Conservation (phyloP, 1,140 invertebrate species). For the Antheraea pernyi region DNA sequence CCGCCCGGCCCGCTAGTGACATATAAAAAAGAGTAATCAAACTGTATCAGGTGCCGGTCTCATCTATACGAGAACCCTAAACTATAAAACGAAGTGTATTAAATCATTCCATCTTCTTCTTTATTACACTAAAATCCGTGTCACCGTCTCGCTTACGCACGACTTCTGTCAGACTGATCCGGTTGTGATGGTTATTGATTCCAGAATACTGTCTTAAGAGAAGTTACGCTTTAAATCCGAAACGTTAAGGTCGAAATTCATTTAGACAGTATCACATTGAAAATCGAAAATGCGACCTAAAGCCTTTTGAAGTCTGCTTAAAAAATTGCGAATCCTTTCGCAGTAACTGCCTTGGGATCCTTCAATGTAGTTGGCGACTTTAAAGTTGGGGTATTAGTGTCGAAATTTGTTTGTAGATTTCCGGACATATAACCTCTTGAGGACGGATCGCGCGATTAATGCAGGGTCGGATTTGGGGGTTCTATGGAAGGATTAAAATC, state of each 20-base stretch:
- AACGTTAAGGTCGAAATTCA: constrained; percentile 37
- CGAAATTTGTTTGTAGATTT: constrained; percentile 41
- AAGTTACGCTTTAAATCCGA: constrained; percentile 34
- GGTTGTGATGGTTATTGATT: constrained; percentile 72
- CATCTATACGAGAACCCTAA: constrained; percentile 59
- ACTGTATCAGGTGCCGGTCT: constrained; percentile 60
- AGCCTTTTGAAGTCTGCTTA: constrained; percentile 65
- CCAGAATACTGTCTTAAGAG: constrained; percentile 21
- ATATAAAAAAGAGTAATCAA: constrained; percentile 74
- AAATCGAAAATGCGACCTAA: constrained; percentile 58
- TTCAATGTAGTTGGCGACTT: constrained; percentile 29
- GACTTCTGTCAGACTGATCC: constrained; percentile 59
- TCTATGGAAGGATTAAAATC: constrained; percentile 74
- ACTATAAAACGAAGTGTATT: constrained; percentile 36
- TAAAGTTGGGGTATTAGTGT: constrained; percentile 39
- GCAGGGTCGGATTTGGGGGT: constrained; percentile 69
- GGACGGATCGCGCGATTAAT: constrained; percentile 53
- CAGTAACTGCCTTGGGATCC: constrained; percentile 20
- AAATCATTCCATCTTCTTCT: constrained; percentile 44
- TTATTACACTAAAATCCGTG: constrained; percentile 31
- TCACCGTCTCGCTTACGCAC: constrained; percentile 36
- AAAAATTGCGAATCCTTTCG: constrained; percentile 68
- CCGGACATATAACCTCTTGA: constrained; percentile 47
- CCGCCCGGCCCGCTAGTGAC: constrained; percentile 34
- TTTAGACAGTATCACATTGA: constrained; percentile 18